Conservation (phyloP, 2,888 invertebrate genomes). For the Lutraria lutraria region DNA sequence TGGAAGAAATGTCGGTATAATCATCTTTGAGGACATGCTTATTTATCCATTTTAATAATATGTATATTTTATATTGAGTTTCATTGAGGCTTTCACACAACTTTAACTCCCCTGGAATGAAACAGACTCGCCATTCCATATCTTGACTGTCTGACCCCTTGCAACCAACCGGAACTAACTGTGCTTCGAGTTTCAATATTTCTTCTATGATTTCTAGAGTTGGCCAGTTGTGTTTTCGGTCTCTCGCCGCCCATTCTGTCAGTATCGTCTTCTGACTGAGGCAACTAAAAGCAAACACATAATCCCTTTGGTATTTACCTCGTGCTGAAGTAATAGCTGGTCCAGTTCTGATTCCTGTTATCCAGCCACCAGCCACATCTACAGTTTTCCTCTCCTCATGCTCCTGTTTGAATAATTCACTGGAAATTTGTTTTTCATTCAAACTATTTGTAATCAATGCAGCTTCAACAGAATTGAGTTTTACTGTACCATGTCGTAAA, state of each 20-base stretch:
- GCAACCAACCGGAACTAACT: conserved; percentile 26
- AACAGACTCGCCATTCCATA: conserved; percentile 40
- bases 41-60: conserved; percentile 2
- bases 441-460: background rate
- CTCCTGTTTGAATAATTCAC: conserved; percentile 22
- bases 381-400: background rate
- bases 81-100: conserved; percentile 30
- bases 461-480: background rate
- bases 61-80: conserved; percentile 21
- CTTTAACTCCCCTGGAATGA: conserved; percentile 31
- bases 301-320: background rate
- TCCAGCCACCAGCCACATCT: background rate
- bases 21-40: background rate
- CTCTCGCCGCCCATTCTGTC: background rate
- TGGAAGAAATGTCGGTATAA: conserved; percentile 16
- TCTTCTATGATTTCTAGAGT: conserved; percentile 16
- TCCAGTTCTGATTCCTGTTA: background rate
- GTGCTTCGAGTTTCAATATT: background rate
- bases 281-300: conserved; percentile 14
- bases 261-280: background rate
- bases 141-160: background rate
- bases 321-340: conserved; percentile 10
- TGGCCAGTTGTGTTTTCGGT: conserved; percentile 29
- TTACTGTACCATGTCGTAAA: background rate
- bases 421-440: conserved; percentile 1